Base-by-base conservation (phyloP, 2,888 invertebrate genomes). In the Maniola hyperantus region DNA sequence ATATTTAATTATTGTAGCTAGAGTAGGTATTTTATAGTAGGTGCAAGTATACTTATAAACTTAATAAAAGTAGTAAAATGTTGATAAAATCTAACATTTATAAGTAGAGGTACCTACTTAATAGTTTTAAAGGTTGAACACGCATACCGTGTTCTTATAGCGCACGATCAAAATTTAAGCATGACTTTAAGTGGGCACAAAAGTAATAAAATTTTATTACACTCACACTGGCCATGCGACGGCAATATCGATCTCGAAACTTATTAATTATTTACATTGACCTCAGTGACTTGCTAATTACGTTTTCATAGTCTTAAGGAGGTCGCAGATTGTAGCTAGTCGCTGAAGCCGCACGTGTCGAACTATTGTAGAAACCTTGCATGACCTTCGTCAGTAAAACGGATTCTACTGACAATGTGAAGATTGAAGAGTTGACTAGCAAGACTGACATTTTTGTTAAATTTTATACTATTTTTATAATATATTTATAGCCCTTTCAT, bases 211-310 rank as follows among this genome's bases (percentile, higher is more conserved):
- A 68, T 74, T 70, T 58, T 13, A 63, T 62, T 64, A 53, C 59
- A 65, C 55, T 65, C 51, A 51, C 61, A 62, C 55, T 67, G 72
- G 75, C 77, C 75, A 73, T 73, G 79, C 74, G 79, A 80, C 79
- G 77, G 76, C 77, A 75, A 73, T 77, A 81, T 83, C 81, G 81
- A 81, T 82, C 82, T 80, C n/a, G 18, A 77, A 75, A 76, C 73
- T 75, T 77, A 77, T 76, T 78, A 80, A 78, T 80, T 78, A 79
- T 77, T 78, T 79, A 80, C 74, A 72, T 73, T 79, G 79, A 73
- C 74, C 80, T 71, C 72, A 70, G 67, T 67, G 61, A 48, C 59
- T 61, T 60, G 64, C 53, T 51, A 53, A 64, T 34, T 57, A 57
- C 34, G 55, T 34, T 62, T 66, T 48, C 59, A 51, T 50, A 65